These are phyloP conservation scores for Formica selysi DNA, from an alignment of 1,140 invertebrate genomes.

Conservation along the genomic window DNA sequence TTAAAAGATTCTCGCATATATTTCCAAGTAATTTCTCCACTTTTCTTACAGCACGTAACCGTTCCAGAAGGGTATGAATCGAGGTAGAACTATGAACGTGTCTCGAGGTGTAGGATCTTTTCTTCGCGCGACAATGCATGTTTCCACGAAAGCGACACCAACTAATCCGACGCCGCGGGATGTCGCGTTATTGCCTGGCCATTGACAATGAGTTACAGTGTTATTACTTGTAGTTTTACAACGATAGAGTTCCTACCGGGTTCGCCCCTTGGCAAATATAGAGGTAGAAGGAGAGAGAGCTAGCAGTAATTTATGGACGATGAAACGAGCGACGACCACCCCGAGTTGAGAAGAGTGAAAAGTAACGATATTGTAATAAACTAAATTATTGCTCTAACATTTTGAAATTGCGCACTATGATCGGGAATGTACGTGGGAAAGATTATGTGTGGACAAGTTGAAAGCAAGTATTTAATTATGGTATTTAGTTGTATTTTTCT, in stretches of 20 bases:
- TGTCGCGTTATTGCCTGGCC: slow-evolving; percentile 62
- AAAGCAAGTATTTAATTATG: background rate
- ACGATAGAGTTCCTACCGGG: slow-evolving; percentile 65
- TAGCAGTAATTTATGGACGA: slow-evolving; percentile 52
- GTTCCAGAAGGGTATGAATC: background rate
- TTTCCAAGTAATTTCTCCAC: too few species aligned
- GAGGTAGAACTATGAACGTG: slow-evolving; percentile 12
- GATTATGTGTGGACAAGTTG: background rate
- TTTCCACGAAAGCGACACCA: slow-evolving; percentile 66
- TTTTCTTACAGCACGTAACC: background rate
- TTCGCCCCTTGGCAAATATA: slow-evolving; percentile 22
- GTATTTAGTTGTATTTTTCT: background rate
- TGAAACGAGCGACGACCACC: slow-evolving; percentile 52
- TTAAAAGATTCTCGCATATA: background rate
- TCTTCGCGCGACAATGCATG: slow-evolving; percentile 50
- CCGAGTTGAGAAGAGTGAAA: background rate
- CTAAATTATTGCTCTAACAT: slow-evolving; percentile 58
- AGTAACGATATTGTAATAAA: slow-evolving; percentile 52
- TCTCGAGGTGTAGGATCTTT: slow-evolving; percentile 1
- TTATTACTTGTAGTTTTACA: slow-evolving; percentile 74
- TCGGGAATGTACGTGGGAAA: background rate
- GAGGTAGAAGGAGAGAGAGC: background rate
- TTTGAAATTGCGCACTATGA: slow-evolving; percentile 15
- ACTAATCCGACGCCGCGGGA: slow-evolving; percentile 63
- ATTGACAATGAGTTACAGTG: slow-evolving; percentile 75